Conservation (phyloP, 2,113 vertebrate species). For the Chaetorhynchus papuensis region DNA sequence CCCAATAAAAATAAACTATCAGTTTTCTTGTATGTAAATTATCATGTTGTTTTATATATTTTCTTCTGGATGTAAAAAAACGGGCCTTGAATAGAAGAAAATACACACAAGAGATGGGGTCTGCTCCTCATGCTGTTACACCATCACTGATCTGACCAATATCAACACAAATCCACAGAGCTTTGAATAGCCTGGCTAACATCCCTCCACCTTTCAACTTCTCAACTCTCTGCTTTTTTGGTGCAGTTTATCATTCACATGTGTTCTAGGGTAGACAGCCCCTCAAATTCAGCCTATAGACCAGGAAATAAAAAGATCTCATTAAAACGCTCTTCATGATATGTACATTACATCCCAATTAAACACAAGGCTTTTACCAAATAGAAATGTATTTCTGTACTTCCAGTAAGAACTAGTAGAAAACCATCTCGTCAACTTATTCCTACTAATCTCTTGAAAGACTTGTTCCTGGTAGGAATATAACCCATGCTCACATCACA, state of each 20-base stretch:
- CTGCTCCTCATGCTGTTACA: not conserved
- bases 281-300: not conserved
- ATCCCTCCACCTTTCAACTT: not conserved
- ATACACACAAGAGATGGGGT: not conserved
- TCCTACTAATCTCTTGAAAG: not conserved
- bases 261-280: not conserved
- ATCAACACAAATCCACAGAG: not conserved
- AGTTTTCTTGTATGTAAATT: not conserved
- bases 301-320: not conserved
- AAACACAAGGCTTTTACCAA: not conserved
- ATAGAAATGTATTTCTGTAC: not conserved
- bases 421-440: not conserved
- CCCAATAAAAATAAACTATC: not conserved
- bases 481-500: not conserved
- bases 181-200: not conserved
- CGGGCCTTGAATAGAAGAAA: not conserved
- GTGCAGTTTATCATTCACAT: not conserved
- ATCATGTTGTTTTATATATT: not conserved
- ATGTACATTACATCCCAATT: not conserved
- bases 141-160: not conserved
- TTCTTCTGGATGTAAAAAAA: not conserved
- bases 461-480: not conserved
- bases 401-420: not conserved
- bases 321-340: not conserved
- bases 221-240: not conserved